Base-by-base conservation (phyloP, 2,797 vertebrate genomes). In the Lacerta viridis region DNA sequence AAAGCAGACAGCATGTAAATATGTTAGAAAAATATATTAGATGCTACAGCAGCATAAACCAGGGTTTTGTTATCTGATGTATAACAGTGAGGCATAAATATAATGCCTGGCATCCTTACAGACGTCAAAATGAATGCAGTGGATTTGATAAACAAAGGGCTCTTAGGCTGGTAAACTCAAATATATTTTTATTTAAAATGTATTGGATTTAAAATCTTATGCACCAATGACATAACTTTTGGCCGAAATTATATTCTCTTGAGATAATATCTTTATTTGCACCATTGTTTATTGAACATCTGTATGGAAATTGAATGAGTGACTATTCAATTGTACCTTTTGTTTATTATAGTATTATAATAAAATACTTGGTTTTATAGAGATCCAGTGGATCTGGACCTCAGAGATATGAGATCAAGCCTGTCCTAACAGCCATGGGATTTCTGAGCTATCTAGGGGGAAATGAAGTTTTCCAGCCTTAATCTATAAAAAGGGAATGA, bases 131-230 rank as follows among this genome's bases (percentile, higher is more conserved):
- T 79, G n/a, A 17, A 43, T 33, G 81, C 41, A 46, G 5, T 88
- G 29, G 9, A 36, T 46, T 68, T 83, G 43, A 39, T 59, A 43
- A 69, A 61, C 61, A 71, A 59, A 59, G 23, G 7, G 25, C 50
- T 69, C 50, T 69, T 10, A 23, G 80, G 84, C 88, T 84, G 29
- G 33, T 71, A 88, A 15, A 85, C 61, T 86, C 36, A 86, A 59
- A 41, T 75, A 59, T 39, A 33, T 76, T 69, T 41, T 69, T 10
- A n/a, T 86, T 59, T 59, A 71, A 69, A 69, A 27, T 55, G 15
- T 3, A 7, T 17, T 55, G 33, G 78, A 80, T 23, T 46, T 29
- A 46, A 41, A 10, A 66, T 29, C n/a, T 41, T 87, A 39, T 46
- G 29, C 20, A 77, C 29, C 23, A 68, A 41, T 69, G 43, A 61